Conservation (phyloP, 2,797 vertebrate genomes). For the Enoplosus armatus region DNA sequence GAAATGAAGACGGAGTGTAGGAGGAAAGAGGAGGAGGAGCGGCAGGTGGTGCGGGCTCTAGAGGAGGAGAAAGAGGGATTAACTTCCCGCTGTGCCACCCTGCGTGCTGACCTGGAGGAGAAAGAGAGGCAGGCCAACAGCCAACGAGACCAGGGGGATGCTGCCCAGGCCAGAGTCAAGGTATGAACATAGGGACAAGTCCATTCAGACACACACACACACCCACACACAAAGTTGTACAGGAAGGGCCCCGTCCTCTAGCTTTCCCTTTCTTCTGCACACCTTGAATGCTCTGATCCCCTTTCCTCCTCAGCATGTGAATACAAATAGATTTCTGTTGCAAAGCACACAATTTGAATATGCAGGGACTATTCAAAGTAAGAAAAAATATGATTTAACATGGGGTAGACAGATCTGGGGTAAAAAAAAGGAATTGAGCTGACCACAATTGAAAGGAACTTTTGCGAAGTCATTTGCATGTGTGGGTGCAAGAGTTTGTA, state of each 20-base stretch:
- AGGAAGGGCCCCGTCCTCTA: slow-evolving; percentile 19
- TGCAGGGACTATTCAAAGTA: slow-evolving; percentile 50
- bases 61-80: slow-evolving; percentile 92
- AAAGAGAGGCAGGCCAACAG: slow-evolving; percentile 88
- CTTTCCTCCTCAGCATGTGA: slow-evolving; percentile 47
- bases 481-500: slow-evolving; percentile 5
- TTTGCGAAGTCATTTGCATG: slow-evolving; percentile 21
- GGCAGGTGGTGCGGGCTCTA: slow-evolving; percentile 85
- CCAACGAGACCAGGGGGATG: slow-evolving; percentile 87
- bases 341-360: slow-evolving; percentile 58
- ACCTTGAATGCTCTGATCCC: slow-evolving; percentile 68
- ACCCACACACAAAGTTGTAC: slow-evolving; percentile 14
- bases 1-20: slow-evolving; percentile 87
- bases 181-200: slow-evolving; percentile 80
- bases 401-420: background rate
- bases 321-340: slow-evolving; percentile 39
- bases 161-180: slow-evolving; percentile 89
- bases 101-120: slow-evolving; percentile 94
- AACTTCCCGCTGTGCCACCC: slow-evolving; percentile 87
- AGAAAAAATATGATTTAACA: slow-evolving; percentile 39
- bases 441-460: slow-evolving; percentile 12
- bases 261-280: slow-evolving; percentile 36
- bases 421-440: slow-evolving; percentile 24
- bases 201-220: slow-evolving; percentile 50
- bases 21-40: slow-evolving; percentile 89